phyloP scores from a whole-genome alignment of 1,140 invertebrate genomes.

The Drosophila leontia region DNA sequence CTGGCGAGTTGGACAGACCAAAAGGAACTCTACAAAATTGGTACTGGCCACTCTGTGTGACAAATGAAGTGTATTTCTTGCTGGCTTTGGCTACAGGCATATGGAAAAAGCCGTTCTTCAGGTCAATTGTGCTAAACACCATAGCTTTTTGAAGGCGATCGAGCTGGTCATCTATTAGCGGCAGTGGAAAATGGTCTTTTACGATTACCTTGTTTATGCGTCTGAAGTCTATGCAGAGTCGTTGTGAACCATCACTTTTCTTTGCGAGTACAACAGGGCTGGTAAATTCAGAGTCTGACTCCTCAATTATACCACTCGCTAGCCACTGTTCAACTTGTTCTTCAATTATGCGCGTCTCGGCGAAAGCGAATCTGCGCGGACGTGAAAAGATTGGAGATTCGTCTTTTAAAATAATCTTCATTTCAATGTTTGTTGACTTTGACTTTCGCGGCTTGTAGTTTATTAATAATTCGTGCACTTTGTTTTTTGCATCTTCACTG shows the following conservation, averaged over 20 bases:
- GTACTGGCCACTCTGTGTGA: not conserved
- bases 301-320: not conserved
- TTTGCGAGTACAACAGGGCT: not conserved
- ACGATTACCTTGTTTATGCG: not conserved
- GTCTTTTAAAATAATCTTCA: not conserved
- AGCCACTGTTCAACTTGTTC: not conserved
- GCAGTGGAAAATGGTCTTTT: not conserved
- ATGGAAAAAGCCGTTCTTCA: not conserved
- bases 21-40: not conserved
- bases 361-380: not conserved
- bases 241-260: not conserved
- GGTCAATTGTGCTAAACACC: not conserved
- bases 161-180: not conserved
- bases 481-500: not conserved
- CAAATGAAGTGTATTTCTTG: not conserved
- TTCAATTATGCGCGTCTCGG: not conserved
- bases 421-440: no score
- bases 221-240: not conserved
- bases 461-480: not conserved
- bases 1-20: not conserved
- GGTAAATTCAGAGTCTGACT: not conserved
- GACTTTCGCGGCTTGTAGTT: no score
- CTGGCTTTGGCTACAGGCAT: not conserved
- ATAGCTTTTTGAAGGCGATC: slow-evolving; percentile 1
- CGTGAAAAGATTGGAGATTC: not conserved